phyloP scores from a whole-genome alignment of 1,140 invertebrate genomes.

The Pentalonia nigronervosa region DNA sequence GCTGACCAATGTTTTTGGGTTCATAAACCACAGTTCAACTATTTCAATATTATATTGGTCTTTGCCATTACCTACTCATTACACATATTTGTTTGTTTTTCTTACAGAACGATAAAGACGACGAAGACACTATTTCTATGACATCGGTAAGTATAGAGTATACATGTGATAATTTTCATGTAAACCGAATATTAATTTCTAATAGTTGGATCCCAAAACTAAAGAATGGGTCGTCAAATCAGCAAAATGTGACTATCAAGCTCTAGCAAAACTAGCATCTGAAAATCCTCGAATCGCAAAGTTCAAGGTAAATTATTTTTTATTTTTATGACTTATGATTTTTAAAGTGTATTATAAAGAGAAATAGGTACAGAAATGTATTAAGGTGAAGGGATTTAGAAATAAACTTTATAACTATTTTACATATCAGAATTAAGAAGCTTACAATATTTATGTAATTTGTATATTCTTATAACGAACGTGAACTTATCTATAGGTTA shows the following conservation, averaged over 20 bases:
- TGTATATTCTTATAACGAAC: neutral
- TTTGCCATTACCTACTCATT: neutral
- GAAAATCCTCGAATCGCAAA: slow-evolving; percentile 82
- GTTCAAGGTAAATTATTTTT: slow-evolving; percentile 73
- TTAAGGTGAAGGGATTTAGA: neutral
- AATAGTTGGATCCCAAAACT: slow-evolving; percentile 73
- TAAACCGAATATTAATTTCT: slow-evolving; percentile 2
- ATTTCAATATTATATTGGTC: neutral
- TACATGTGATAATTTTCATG: slow-evolving; percentile 1
- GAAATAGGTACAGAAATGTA: neutral
- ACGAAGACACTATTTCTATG: slow-evolving; percentile 76
- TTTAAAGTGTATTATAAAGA: neutral
- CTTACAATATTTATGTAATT: neutral
- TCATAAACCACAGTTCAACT: slow-evolving; percentile 25
- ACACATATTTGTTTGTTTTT: slow-evolving; percentile 13
- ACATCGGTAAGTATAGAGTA: slow-evolving; percentile 69
- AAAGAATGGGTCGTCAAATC: slow-evolving; percentile 86
- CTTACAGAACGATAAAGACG: slow-evolving; percentile 65
- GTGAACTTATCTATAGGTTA: neutral
- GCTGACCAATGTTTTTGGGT: slow-evolving; percentile 48
- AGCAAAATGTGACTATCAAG: slow-evolving; percentile 82
- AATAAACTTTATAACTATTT: no score
- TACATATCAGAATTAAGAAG: neutral
- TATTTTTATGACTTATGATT: neutral
- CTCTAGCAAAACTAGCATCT: slow-evolving; percentile 79